Conservation (phyloP, 1,140 invertebrate genomes). For the Hesperophylax magnus region DNA sequence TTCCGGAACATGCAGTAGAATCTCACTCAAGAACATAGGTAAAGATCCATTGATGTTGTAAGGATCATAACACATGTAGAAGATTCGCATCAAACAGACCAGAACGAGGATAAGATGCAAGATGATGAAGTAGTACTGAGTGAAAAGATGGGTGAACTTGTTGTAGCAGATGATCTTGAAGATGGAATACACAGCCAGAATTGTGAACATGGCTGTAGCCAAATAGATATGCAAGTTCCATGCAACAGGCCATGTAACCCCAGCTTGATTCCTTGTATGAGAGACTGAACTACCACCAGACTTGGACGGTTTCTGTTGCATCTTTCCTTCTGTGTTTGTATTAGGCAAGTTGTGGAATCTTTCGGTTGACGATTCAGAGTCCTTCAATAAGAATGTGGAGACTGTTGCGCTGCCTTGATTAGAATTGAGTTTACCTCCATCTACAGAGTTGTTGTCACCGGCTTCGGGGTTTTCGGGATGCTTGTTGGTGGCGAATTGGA, state of each 20-base stretch:
- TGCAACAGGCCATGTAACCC: constrained; percentile 81
- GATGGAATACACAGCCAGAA: constrained; percentile 86
- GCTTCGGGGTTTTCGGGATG: constrained; percentile 62
- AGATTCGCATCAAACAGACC: constrained; percentile 85
- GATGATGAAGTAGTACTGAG: constrained; percentile 87
- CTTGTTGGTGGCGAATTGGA: constrained; percentile 68
- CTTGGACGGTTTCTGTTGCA: constrained; percentile 64
- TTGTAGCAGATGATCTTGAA: constrained; percentile 87
- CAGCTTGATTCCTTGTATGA: constrained; percentile 60
- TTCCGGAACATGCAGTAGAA: constrained; percentile 86
- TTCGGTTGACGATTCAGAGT: constrained; percentile 69
- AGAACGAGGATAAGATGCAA: constrained; percentile 85
- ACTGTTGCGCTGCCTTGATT: constrained; percentile 64
- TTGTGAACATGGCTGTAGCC: constrained; percentile 84
- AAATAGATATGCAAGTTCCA: constrained; percentile 93
- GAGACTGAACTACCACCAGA: constrained; percentile 60
- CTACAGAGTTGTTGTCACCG: constrained; percentile 61
- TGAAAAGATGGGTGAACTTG: constrained; percentile 83
- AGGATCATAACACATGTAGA: constrained; percentile 91
- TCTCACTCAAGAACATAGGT: constrained; percentile 83
- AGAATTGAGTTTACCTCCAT: constrained; percentile 57
- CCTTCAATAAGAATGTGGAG: constrained; percentile 65
- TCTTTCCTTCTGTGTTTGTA: constrained; percentile 67
- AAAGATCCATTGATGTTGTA: constrained; percentile 87
- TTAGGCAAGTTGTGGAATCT: constrained; percentile 69